These are phyloP conservation scores for Eupithecia exiguata DNA, from an alignment of 2,888 invertebrate species.

Conservation along the genomic window DNA sequence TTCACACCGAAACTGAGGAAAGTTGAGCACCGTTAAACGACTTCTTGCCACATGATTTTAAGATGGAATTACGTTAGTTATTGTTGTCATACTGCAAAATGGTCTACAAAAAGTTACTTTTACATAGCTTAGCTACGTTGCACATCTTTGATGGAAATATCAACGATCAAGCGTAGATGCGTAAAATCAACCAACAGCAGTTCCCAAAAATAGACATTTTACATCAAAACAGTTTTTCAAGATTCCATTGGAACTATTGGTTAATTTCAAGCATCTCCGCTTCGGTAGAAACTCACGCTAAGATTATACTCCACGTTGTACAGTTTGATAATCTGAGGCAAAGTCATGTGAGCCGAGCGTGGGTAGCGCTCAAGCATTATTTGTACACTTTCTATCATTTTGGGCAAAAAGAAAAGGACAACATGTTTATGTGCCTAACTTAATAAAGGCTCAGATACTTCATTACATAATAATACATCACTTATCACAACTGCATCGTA, in stretches of 20 bases:
- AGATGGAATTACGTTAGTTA: background rate
- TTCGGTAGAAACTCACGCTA: background rate
- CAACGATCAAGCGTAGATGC: background rate
- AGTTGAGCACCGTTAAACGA: background rate
- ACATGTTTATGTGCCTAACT: background rate
- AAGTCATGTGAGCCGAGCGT: background rate
- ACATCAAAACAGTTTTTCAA: background rate
- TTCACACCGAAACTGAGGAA: background rate
- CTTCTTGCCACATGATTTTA: background rate
- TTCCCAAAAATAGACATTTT: background rate
- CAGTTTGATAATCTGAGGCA: background rate
- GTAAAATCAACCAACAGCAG: background rate
- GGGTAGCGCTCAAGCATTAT: background rate
- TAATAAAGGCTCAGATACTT: background rate
- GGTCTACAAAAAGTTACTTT: background rate
- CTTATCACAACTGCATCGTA: background rate
- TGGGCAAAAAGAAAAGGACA: background rate
- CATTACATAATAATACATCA: background rate
- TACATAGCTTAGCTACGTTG: background rate
- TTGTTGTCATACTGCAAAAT: background rate
- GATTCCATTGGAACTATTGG: background rate
- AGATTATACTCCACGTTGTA: background rate
- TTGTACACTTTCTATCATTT: background rate
- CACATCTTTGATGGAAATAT: background rate
- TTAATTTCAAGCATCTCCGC: background rate